A percentile compares a stretch with the other conserved stretches of the same genome.
phyloP scores from a whole-genome alignment of 2,797 vertebrate genomes.

The Neomorphus geoffroyi region DNA sequence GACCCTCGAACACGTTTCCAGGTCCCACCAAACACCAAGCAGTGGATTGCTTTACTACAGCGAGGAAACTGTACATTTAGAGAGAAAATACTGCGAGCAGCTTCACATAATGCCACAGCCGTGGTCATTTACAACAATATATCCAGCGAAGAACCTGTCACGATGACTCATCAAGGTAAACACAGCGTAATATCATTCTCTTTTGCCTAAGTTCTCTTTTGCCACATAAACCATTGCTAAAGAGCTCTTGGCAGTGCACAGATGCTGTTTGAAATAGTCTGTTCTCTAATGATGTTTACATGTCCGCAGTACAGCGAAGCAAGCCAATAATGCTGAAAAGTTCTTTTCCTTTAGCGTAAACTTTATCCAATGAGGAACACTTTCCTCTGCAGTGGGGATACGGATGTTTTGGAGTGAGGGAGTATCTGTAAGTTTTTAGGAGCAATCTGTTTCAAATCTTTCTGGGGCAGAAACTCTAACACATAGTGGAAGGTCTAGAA shows the following conservation, averaged over 20 bases:
- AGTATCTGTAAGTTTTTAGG: background rate
- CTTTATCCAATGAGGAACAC: background rate
- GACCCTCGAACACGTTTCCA: conserved; percentile 91
- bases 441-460: background rate
- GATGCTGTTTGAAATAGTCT: background rate
- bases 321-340: background rate
- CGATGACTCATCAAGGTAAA: conserved; percentile 96
- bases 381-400: background rate
- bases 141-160: conserved; percentile 89
- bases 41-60: conserved; percentile 95
- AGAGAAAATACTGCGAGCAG: conserved; percentile 94
- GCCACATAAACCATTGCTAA: background rate
- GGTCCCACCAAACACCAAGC: conserved; percentile 87
- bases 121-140: conserved; percentile 98
- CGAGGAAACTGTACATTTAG: conserved; percentile 96
- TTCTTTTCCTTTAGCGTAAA: background rate
- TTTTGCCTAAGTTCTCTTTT: background rate
- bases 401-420: background rate
- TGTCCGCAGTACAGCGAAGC: background rate
- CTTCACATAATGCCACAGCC: conserved; percentile 89
- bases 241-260: background rate
- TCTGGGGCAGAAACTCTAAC: background rate
- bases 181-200: background rate
- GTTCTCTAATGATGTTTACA: background rate
- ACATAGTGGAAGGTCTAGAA: background rate